These are phyloP conservation scores for Xyliphius kryptos DNA, from an alignment of 2,113 vertebrate species.

Conservation along the genomic window DNA sequence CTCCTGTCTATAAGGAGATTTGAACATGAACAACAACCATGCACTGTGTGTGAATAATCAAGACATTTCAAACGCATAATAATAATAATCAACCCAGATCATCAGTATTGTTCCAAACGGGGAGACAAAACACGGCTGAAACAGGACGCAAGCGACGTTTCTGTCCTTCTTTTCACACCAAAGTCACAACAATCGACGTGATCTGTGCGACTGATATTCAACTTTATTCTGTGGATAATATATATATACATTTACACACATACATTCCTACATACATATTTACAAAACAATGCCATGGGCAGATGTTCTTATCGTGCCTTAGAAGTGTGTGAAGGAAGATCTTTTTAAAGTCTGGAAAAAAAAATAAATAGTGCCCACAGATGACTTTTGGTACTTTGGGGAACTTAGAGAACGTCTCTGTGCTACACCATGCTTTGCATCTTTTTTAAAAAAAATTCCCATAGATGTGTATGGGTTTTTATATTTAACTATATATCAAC, in stretches of 20 bases:
- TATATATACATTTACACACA: slow-evolving; percentile 46
- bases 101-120: too few species aligned
- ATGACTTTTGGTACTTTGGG: background rate
- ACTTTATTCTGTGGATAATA: slow-evolving; percentile 44
- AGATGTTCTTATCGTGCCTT: slow-evolving; percentile 12
- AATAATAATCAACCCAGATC: too few species aligned
- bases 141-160: too few species aligned
- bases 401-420: slow-evolving; percentile 19
- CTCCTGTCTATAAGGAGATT: too few species aligned
- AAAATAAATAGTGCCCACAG: background rate
- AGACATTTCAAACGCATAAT: too few species aligned
- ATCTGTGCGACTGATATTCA: slow-evolving; percentile 33
- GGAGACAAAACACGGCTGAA: too few species aligned
- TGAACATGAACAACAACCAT: too few species aligned
- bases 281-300: slow-evolving; percentile 35
- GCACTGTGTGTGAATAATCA: too few species aligned
- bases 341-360: slow-evolving; percentile 4
- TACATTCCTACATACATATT: slow-evolving; percentile 46
- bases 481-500: too few species aligned
- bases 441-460: too few species aligned
- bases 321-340: slow-evolving; percentile 27
- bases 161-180: too few species aligned
- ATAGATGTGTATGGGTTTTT: too few species aligned
- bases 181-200: slow-evolving; percentile 31
- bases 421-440: slow-evolving; percentile 41